phyloP scores from a whole-genome alignment of 2,113 vertebrate species.

The Melanerpes formicivorus region DNA sequence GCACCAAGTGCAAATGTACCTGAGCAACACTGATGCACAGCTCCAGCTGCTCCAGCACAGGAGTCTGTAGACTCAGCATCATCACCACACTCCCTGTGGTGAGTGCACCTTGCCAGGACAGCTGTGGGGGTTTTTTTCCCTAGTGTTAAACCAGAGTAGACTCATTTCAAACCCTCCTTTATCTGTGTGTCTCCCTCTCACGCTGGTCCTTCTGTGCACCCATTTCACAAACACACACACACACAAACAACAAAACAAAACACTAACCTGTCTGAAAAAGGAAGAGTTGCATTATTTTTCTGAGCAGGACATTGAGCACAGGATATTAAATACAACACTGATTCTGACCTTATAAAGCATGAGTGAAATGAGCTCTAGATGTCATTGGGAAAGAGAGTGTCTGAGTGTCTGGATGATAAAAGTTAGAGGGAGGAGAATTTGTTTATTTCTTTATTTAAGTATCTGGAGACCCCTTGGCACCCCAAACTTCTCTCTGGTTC shows the following conservation, averaged over 20 bases:
- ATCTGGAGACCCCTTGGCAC: neutral
- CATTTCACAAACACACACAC: neutral
- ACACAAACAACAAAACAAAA: neutral
- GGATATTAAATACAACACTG: conserved; percentile 41
- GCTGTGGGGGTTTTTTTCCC: neutral
- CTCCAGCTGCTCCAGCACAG: neutral
- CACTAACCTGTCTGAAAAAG: neutral
- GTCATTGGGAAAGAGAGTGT: neutral
- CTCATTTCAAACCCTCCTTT: neutral
- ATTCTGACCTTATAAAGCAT: neutral
- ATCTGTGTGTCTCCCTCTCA: neutral
- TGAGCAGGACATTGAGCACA: neutral
- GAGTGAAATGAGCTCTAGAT: neutral
- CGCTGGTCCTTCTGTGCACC: neutral
- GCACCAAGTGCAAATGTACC: neutral
- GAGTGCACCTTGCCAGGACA: neutral
- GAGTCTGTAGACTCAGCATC: neutral
- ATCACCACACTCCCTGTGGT: neutral
- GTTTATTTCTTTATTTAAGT: neutral
- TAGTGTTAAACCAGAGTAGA: neutral
- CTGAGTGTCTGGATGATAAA: neutral
- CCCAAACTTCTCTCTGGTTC: neutral
- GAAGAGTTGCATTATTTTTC: neutral
- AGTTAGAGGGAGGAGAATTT: neutral
- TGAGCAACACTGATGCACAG: neutral